phyloP scores from a whole-genome alignment of 2,113 vertebrate species.

The Albula glossodonta region DNA sequence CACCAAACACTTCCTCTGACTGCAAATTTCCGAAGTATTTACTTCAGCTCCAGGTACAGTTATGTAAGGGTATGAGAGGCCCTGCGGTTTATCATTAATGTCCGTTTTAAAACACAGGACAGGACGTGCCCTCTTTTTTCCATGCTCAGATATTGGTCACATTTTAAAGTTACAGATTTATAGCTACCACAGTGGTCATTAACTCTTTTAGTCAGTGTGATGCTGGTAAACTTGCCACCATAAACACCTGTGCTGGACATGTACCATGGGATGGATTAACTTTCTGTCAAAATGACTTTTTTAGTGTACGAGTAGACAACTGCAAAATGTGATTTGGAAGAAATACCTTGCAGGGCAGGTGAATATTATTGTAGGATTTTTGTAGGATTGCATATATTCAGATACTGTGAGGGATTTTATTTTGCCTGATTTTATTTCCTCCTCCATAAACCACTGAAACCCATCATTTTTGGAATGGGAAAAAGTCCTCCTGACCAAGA shows the following conservation, averaged over 20 bases:
- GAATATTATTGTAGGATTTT: not conserved
- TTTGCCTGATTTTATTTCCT: not conserved
- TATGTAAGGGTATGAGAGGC: not conserved
- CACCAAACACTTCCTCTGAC: conserved; percentile 34
- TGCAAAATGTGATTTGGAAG: not conserved
- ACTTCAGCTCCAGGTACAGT: not conserved
- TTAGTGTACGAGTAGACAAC: not conserved
- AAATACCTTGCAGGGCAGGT: not conserved
- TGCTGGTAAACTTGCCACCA: conserved; percentile 38
- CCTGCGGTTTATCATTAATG: conserved; percentile 40
- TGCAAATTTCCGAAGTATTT: not conserved
- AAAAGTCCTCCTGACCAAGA: not conserved
- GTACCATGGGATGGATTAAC: not conserved
- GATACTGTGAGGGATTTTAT: not conserved
- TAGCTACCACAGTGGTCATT: conserved; percentile 45
- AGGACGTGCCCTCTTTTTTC: conserved; percentile 20
- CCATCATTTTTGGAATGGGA: not conserved
- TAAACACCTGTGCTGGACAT: conserved; percentile 34
- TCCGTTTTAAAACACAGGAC: conserved; percentile 1
- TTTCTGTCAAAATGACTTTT: not conserved
- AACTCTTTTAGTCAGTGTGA: conserved; percentile 41
- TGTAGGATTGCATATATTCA: not conserved
- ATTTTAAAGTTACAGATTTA: not conserved
- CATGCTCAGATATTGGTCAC: not conserved
- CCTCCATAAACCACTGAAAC: not conserved